A percentile compares a stretch with the other conserved stretches of the same genome.
Evolutionary conservation across 2,888 invertebrate genomes (phyloP).

Genomic region (Cataglyphis rosenhaueri): DNA sequence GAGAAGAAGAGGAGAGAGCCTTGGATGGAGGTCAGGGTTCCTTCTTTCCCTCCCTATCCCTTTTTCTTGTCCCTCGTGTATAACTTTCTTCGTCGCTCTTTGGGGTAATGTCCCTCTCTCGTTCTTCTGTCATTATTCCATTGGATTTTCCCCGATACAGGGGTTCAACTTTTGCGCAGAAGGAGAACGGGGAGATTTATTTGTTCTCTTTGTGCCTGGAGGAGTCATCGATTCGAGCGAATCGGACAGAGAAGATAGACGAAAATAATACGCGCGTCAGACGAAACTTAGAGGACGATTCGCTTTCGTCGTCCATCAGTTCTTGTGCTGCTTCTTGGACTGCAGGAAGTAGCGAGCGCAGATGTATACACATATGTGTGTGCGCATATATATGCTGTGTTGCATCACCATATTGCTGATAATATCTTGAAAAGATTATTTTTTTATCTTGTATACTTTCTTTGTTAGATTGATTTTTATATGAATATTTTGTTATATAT

Average conservation of each 20-base stretch:
- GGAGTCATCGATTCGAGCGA: constrained; percentile 63
- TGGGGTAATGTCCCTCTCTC: constrained; percentile 56
- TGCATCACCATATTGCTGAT: constrained; percentile 12
- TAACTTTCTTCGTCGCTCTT: constrained; percentile 13
- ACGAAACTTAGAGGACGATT: constrained; percentile 58
- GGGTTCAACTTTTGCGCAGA: constrained; percentile 60
- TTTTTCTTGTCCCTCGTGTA: constrained; percentile 86
- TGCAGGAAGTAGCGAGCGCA: constrained; percentile 12
- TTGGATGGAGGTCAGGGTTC: constrained; percentile 77
- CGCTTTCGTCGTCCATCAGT: constrained; percentile 57
- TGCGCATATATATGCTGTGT: background rate
- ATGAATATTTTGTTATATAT: background rate
- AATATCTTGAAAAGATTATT: background rate
- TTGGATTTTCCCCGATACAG: constrained; percentile 61
- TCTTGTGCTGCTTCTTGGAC: background rate
- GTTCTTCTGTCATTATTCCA: constrained; percentile 57
- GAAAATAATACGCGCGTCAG: constrained; percentile 16
- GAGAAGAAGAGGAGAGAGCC: constrained; percentile 51
- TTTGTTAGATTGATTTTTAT: background rate
- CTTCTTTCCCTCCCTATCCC: constrained; percentile 73
- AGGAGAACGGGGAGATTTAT: constrained; percentile 60
- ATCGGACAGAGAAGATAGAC: constrained; percentile 48
- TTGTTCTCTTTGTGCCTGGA: constrained; percentile 59
- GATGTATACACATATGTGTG: background rate
- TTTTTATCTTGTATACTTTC: background rate